phyloP scores from a whole-genome alignment of 1,140 invertebrate genomes.

The Drosophila lacteicornis region DNA sequence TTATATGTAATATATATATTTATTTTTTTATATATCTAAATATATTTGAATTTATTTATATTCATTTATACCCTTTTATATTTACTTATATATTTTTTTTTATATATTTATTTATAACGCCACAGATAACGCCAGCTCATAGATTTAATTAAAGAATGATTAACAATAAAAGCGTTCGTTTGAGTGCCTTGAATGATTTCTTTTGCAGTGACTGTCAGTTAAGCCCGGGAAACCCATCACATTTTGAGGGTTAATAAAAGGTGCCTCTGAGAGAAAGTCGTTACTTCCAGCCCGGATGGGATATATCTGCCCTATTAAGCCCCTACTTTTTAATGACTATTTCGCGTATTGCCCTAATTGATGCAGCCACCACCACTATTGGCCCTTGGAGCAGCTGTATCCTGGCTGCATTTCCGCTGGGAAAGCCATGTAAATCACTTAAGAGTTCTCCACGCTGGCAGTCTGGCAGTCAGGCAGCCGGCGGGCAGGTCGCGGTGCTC shows the following conservation, averaged over 20 bases:
- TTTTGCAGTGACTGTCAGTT: too few relatives aligned
- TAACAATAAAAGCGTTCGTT: too few relatives aligned
- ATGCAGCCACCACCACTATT: not conserved
- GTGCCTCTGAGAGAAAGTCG: not conserved
- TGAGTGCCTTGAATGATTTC: too few relatives aligned
- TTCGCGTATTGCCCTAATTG: conserved; percentile 11
- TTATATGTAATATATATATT: too few relatives aligned
- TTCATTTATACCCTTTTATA: too few relatives aligned
- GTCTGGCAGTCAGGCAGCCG: not conserved
- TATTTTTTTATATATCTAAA: too few relatives aligned
- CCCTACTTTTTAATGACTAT: not conserved
- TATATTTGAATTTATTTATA: too few relatives aligned
- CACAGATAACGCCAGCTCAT: too few relatives aligned
- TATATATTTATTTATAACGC: too few relatives aligned
- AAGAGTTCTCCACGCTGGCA: conserved; percentile 52
- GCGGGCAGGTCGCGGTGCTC: conserved; percentile 44
- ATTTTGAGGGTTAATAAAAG: not conserved
- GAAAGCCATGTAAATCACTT: conserved; percentile 79
- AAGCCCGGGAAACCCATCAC: not conserved
- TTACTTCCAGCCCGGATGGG: not conserved
- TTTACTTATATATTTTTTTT: too few relatives aligned
- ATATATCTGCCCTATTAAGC: not conserved
- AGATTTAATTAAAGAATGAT: not conserved
- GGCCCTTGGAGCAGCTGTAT: conserved; percentile 14
- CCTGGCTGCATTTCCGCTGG: conserved; percentile 74